Evolutionary conservation across 2,113 vertebrate species (phyloP).

Genomic region (Lasiurus borealis): DNA sequence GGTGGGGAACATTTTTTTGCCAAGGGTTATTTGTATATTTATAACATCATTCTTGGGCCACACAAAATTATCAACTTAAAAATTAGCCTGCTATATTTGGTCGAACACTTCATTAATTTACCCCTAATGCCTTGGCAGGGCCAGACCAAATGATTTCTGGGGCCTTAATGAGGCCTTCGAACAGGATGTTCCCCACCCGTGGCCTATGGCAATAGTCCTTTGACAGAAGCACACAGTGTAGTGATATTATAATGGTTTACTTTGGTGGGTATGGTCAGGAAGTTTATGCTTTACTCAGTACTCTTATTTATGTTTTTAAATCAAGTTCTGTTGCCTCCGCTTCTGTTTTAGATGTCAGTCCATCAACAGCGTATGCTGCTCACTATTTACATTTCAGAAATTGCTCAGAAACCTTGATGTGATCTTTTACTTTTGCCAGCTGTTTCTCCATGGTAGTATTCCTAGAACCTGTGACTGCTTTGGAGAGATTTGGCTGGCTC

Average conservation of each 20-base stretch:
- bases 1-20: too few species aligned
- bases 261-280: neutral
- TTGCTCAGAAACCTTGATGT: slow-evolving; percentile 36
- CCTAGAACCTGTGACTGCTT: neutral
- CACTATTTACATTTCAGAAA: slow-evolving; percentile 37
- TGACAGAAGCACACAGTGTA: neutral
- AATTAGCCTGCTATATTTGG: too few species aligned
- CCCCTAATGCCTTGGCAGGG: too few species aligned
- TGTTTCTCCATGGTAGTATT: neutral
- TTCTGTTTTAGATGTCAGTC: neutral
- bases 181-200: too few species aligned
- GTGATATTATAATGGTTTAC: neutral
- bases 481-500: neutral
- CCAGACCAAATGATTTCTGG: too few species aligned
- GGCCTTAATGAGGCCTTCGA: too few species aligned
- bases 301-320: slow-evolving; percentile 35
- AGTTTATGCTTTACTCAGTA: slow-evolving; percentile 26
- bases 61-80: too few species aligned
- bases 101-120: too few species aligned
- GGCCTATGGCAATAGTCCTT: neutral
- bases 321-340: neutral
- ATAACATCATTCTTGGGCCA: too few species aligned
- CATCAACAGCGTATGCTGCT: neutral
- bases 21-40: too few species aligned
- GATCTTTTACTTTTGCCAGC: slow-evolving; percentile 32